phyloP scores from a whole-genome alignment of 2,113 vertebrate species.

The Takifugu flavidus region DNA sequence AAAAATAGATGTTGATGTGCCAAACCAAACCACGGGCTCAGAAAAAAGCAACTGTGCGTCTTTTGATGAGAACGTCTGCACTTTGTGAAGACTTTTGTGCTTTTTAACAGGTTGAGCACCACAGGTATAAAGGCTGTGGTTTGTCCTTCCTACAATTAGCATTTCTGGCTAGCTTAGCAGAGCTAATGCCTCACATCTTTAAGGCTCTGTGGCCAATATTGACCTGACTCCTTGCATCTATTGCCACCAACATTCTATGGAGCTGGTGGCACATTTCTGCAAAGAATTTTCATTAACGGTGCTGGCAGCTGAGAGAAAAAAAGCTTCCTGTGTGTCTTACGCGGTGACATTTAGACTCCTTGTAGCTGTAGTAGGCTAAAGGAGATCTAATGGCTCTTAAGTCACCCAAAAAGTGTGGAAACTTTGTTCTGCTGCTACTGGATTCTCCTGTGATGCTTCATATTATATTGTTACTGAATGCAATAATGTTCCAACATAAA shows the following conservation, averaged over 20 bases:
- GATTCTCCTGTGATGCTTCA: conserved; percentile 26
- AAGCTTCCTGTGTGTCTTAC: conserved; percentile 7
- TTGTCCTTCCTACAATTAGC: conserved; percentile 90
- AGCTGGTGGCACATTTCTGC: conserved; percentile 46
- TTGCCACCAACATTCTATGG: conserved; percentile 65
- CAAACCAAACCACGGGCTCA: conserved; percentile 40
- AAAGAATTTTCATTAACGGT: conserved; percentile 4
- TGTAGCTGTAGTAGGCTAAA: conserved; percentile 28
- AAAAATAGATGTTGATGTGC: conserved; percentile 21
- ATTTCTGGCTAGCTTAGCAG: conserved; percentile 91
- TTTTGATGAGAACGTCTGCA: conserved; percentile 60
- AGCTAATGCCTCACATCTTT: conserved; percentile 87
- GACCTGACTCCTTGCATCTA: conserved; percentile 63
- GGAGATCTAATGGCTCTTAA: conserved; percentile 63
- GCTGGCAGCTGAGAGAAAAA: not conserved
- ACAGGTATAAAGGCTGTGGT: conserved; percentile 67
- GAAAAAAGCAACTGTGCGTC: conserved; percentile 23
- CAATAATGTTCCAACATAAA: conserved; percentile 17
- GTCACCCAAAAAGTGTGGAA: conserved; percentile 43
- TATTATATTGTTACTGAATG: conserved; percentile 28
- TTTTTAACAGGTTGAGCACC: conserved; percentile 75
- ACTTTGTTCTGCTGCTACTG: conserved; percentile 33
- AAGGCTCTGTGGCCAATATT: conserved; percentile 67
- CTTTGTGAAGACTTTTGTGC: conserved; percentile 66
- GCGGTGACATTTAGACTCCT: conserved; percentile 51